Evolutionary conservation across 1,140 invertebrate species (phyloP).

Genomic region (Scaptodrosophila lebanonensis): DNA sequence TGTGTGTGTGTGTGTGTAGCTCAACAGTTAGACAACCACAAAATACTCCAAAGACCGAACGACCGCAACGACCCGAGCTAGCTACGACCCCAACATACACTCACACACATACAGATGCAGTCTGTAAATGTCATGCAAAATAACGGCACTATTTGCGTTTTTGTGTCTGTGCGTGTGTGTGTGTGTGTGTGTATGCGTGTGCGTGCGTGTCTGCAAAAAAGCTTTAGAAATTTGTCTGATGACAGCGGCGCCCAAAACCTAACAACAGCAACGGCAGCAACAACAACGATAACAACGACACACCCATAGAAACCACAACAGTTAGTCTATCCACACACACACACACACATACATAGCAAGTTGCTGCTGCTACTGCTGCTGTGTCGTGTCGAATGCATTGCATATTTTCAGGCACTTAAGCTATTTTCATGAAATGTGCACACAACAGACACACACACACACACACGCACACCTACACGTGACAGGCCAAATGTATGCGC

Average conservation of each 20-base stretch:
- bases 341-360: not conserved
- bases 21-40: constrained; percentile 45
- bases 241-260: constrained; percentile 43
- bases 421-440: constrained; percentile 65
- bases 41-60: constrained; percentile 43
- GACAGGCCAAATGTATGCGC: constrained; percentile 15
- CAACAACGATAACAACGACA: too few species aligned
- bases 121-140: constrained; percentile 42
- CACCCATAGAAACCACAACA: constrained; percentile 15
- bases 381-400: constrained; percentile 45
- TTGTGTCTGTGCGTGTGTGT: constrained; percentile 11
- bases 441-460: constrained; percentile 34
- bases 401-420: constrained; percentile 73
- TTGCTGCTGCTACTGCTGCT: not conserved
- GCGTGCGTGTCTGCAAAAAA: constrained; percentile 28
- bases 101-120: constrained; percentile 7
- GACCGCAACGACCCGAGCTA: constrained; percentile 22
- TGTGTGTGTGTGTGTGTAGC: too few species aligned
- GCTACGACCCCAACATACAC: constrained; percentile 18
- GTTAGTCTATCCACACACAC: too few species aligned
- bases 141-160: constrained; percentile 33
- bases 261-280: constrained; percentile 36
- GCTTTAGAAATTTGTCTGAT: constrained; percentile 52
- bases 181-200: constrained; percentile 11
- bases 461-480: not conserved